Conservation (phyloP, 1,140 invertebrate genomes). For the Philaenus spumarius region DNA sequence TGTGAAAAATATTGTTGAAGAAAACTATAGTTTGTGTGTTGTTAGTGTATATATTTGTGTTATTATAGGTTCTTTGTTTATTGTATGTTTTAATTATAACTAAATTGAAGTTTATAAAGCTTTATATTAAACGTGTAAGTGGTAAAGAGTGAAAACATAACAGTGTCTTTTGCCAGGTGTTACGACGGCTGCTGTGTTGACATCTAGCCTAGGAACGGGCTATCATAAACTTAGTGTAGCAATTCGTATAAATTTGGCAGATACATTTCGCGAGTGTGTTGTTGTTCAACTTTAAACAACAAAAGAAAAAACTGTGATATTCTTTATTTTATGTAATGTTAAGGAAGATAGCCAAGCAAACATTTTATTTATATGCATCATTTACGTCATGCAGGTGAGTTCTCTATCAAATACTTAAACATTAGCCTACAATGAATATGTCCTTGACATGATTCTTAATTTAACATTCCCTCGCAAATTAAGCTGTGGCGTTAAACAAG, state of each 20-base stretch:
- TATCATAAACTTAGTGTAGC: not conserved
- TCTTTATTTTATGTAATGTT: conserved; percentile 25
- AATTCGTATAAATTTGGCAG: too few relatives aligned
- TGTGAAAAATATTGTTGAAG: conserved; percentile 23
- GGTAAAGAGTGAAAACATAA: conserved; percentile 12
- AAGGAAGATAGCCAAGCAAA: conserved; percentile 6
- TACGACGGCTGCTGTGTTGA: conserved; percentile 18
- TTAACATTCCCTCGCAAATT: too few relatives aligned
- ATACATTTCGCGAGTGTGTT: too few relatives aligned
- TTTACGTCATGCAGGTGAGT: conserved; percentile 29
- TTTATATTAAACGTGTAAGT: not conserved
- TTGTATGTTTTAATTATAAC: not conserved
- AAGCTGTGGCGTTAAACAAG: too few relatives aligned
- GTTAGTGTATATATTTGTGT: conserved; percentile 7
- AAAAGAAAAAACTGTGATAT: not conserved
- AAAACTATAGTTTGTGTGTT: conserved; percentile 2
- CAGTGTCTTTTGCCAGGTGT: conserved; percentile 10
- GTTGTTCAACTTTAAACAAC: too few relatives aligned
- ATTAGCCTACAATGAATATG: too few relatives aligned
- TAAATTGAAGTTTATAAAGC: not conserved
- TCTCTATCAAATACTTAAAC: not conserved
- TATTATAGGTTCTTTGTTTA: not conserved
- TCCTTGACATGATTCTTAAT: too few relatives aligned
- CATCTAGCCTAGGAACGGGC: conserved; percentile 2
- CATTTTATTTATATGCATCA: conserved; percentile 25